These are phyloP conservation scores for Platyura marginata DNA, from an alignment of 1,140 invertebrate species.

Conservation along the genomic window DNA sequence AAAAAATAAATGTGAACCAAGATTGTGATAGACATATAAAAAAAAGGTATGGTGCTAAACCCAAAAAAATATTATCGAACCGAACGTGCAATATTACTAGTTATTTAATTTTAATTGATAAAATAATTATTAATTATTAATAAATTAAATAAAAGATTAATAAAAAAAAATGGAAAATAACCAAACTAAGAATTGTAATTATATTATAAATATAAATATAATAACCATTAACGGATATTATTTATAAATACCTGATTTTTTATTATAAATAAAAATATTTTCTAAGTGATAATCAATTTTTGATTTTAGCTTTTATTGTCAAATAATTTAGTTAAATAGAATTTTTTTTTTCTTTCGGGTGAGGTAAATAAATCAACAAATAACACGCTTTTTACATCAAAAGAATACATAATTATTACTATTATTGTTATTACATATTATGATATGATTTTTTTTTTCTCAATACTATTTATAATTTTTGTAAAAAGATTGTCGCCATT, in stretches of 20 bases:
- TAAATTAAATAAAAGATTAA: not conserved
- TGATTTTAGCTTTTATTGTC: too few relatives aligned
- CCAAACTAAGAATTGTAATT: not conserved
- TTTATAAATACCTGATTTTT: not conserved
- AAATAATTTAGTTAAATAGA: too few relatives aligned
- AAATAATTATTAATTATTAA: slow-evolving; percentile 1
- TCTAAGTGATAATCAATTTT: too few relatives aligned
- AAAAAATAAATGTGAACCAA: not conserved
- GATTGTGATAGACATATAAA: not conserved
- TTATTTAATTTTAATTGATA: slow-evolving; percentile 30
- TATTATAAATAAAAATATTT: too few relatives aligned
- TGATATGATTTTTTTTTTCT: too few relatives aligned
- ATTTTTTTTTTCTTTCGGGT: too few relatives aligned
- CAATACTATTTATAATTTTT: too few relatives aligned
- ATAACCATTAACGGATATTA: slow-evolving; percentile 1
- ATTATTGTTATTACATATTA: too few relatives aligned
- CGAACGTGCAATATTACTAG: slow-evolving; percentile 38
- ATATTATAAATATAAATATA: not conserved
- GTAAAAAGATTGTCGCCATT: too few relatives aligned
- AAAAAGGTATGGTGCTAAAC: slow-evolving; percentile 1
- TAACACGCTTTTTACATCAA: too few relatives aligned
- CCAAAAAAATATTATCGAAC: slow-evolving; percentile 6
- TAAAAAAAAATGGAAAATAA: not conserved
- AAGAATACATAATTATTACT: too few relatives aligned
- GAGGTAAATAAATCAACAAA: too few relatives aligned